Conservation (phyloP, 2,797 vertebrate genomes). For the Halcyon smyrnensis region DNA sequence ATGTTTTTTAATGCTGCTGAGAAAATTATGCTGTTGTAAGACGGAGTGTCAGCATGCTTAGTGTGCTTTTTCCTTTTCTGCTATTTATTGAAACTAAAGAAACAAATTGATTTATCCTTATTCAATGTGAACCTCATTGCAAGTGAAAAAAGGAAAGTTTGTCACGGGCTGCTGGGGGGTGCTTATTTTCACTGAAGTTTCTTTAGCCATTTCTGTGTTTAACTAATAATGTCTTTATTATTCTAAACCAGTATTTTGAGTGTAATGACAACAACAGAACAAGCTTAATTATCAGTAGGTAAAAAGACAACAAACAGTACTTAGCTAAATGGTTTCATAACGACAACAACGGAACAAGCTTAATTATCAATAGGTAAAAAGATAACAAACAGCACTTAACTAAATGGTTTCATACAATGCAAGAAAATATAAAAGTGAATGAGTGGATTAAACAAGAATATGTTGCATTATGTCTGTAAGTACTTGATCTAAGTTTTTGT, state of each 20-base stretch:
- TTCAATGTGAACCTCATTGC: background rate
- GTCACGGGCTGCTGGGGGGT: background rate
- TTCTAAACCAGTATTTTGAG: background rate
- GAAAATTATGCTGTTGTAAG: conserved; percentile 17
- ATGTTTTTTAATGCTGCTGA: conserved; percentile 21
- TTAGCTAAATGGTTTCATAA: background rate
- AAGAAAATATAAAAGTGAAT: conserved; percentile 25
- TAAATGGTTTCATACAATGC: background rate
- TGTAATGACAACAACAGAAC: background rate
- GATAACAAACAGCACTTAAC: background rate
- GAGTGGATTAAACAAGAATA: conserved; percentile 15
- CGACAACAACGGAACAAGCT: background rate
- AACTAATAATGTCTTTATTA: background rate
- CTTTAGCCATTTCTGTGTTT: background rate
- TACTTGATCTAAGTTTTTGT: conserved; percentile 10
- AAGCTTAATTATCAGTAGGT: too few relatives aligned
- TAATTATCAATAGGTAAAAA: conserved; percentile 11
- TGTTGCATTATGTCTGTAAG: conserved; percentile 1
- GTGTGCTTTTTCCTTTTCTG: background rate
- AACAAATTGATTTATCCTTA: background rate
- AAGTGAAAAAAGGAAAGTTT: background rate
- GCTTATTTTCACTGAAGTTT: background rate
- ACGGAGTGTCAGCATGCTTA: background rate
- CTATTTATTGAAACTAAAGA: conserved; percentile 8
- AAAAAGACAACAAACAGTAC: too few relatives aligned